Base-by-base conservation (phyloP, 2,113 vertebrate species). In the Anarhynchus alexandrinus region DNA sequence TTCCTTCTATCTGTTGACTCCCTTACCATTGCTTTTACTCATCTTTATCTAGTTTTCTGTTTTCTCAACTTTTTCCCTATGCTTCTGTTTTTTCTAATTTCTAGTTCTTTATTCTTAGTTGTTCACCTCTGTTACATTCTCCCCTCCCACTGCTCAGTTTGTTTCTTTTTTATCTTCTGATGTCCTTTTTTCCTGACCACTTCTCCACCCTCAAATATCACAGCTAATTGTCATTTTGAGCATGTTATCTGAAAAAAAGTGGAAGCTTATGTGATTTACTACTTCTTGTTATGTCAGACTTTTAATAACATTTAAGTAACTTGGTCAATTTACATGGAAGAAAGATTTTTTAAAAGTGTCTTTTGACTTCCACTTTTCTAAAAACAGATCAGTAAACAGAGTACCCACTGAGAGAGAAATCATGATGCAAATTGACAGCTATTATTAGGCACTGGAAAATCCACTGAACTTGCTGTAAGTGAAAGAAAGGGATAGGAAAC, bases 61-160 rank as follows among this genome's bases (percentile, higher is more conserved):
- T 82, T 85, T 76, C 23, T 72, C 23, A 23, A 0, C 18, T 8
- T 62, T 82, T 71, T 81, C 22, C 8, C 19, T 34, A 10, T 15
- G 3, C 5, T 3, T 52, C 6, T 64, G 0, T 9, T 47, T 36
- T 49, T 34, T 12, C 8, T 69, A 5, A 38, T 83, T 5, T 71
- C 29, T 79, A 40, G 2, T 47, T 70, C 20, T 43, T 15, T 55
- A 0, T 29, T 59, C 25, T 58, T 21, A 9, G 10, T 15, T 76
- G 2, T 16, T 66, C 30, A 19, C 1, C 2, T 67, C 10, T 76
- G 11, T 20, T 65, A 12, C 1, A 4, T 76, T 67, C 54, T 3
- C 27, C 17, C 3, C 10, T 54, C 6, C 10, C 4, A 19, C 2
- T 32, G 3, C 13, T 61, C 2, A 2, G 11, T 43, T 67, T 52